phyloP scores from a whole-genome alignment of 37 sponge, comb jelly and placozoan species.

The Haliclona indistincta region DNA sequence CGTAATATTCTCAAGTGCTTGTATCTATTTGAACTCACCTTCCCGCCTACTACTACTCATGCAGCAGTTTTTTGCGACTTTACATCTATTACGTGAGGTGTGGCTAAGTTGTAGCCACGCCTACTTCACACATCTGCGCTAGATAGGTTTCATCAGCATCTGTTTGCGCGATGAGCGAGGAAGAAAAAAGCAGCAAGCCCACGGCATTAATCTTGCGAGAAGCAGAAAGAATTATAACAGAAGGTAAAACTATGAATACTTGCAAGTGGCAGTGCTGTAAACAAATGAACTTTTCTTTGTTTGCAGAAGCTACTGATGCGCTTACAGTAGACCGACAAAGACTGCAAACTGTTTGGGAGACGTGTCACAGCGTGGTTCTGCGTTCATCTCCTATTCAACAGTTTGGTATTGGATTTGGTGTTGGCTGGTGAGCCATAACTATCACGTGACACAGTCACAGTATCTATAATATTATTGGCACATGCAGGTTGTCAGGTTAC shows the following conservation, averaged over 20 bases:
- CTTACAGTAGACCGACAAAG: neutral
- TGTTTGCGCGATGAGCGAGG: too few species aligned
- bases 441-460: neutral
- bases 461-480: neutral
- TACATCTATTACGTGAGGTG: too few species aligned
- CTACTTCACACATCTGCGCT: too few species aligned
- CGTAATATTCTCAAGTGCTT: too few species aligned
- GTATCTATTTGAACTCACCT: too few species aligned
- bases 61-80: too few species aligned
- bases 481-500: conserved; percentile 59
- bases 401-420: conserved; percentile 67
- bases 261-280: neutral
- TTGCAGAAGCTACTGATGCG: neutral
- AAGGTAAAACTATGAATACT: neutral
- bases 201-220: neutral
- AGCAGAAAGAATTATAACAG: neutral
- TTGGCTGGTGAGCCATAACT: conserved; percentile 40
- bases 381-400: conserved; percentile 46
- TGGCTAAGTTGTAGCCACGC: too few species aligned
- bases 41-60: too few species aligned
- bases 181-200: too few species aligned
- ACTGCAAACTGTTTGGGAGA: neutral
- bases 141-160: too few species aligned
- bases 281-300: neutral
- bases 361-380: neutral